Conservation (phyloP, 2,888 invertebrate genomes). For the Phymatocera aterrima region DNA sequence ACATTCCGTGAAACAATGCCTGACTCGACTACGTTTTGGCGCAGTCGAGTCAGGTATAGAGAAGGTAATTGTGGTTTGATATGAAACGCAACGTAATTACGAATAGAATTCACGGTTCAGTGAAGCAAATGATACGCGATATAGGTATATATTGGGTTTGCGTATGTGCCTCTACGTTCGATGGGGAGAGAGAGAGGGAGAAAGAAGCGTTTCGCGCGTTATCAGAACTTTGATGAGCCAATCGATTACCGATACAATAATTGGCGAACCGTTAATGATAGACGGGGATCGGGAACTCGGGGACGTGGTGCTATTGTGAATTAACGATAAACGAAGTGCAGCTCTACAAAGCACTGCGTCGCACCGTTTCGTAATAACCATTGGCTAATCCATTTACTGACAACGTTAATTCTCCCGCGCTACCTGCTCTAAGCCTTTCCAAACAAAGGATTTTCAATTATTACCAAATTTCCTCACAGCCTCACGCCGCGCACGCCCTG, state of each 20-base stretch:
- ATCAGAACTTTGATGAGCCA: slow-evolving; percentile 68
- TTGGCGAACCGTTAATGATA: slow-evolving; percentile 57
- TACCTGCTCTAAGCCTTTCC: slow-evolving; percentile 37
- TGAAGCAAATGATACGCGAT: slow-evolving; percentile 72
- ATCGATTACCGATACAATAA: slow-evolving; percentile 66
- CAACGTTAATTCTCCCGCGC: slow-evolving; percentile 59
- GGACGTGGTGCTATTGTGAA: slow-evolving; percentile 59
- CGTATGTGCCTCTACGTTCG: too few species aligned
- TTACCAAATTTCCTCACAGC: slow-evolving; percentile 39
- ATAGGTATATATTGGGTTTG: too few species aligned
- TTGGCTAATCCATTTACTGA: slow-evolving; percentile 63
- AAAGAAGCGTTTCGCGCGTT: slow-evolving; percentile 63
- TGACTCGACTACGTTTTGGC: not conserved
- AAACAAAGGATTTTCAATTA: slow-evolving; percentile 50
- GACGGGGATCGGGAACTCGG: slow-evolving; percentile 2
- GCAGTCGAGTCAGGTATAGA: slow-evolving; percentile 10
- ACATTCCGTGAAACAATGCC: not conserved
- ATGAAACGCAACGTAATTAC: slow-evolving; percentile 74
- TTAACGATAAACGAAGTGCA: slow-evolving; percentile 66
- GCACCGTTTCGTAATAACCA: slow-evolving; percentile 59
- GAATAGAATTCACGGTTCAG: slow-evolving; percentile 73
- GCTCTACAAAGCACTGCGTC: slow-evolving; percentile 61
- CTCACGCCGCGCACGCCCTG: not conserved
- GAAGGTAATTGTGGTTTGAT: slow-evolving; percentile 71
- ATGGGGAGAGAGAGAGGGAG: slow-evolving; percentile 51